A percentile compares a stretch with the other conserved stretches of the same genome.
Conservation (phyloP, 1,140 invertebrate species). For the Trichonephila inaurata region DNA sequence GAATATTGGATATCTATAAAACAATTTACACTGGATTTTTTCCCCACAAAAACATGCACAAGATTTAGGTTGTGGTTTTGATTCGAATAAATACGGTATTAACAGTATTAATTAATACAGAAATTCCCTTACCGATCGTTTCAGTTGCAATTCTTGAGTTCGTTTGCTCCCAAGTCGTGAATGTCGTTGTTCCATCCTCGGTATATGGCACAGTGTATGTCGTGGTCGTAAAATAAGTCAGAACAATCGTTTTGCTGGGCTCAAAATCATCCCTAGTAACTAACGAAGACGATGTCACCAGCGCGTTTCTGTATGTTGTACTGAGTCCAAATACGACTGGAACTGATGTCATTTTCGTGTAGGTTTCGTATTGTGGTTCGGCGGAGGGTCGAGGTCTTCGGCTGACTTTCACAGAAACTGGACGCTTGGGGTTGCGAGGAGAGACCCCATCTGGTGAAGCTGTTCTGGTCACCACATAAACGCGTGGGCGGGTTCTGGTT, state of each 20-base stretch:
- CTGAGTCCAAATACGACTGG: constrained; percentile 75
- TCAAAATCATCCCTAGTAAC: constrained; percentile 3
- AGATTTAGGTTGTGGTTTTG: too few relatives aligned
- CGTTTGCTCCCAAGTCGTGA: constrained; percentile 77
- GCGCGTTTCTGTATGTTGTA: constrained; percentile 73
- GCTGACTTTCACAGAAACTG: constrained; percentile 71
- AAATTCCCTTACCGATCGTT: constrained; percentile 56
- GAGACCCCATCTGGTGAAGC: constrained; percentile 58
- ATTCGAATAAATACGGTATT: too few relatives aligned
- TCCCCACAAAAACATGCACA: too few relatives aligned
- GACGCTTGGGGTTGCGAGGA: constrained; percentile 24
- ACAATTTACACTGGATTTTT: too few relatives aligned
- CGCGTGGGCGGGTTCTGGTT: constrained; percentile 75
- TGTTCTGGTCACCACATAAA: constrained; percentile 77
- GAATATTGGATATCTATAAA: too few relatives aligned
- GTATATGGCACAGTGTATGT: constrained; percentile 78
- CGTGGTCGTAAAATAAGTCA: constrained; percentile 78
- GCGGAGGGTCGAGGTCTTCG: constrained; percentile 37
- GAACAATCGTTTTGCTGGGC: constrained; percentile 59
- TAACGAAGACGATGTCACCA: constrained; percentile 62
- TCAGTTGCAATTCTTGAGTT: constrained; percentile 77
- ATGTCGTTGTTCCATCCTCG: constrained; percentile 65
- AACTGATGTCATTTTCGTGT: constrained; percentile 73
- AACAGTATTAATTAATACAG: too few relatives aligned
- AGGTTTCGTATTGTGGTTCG: constrained; percentile 61